Conservation (phyloP, 35 echinoderm and acorn worm genomes). For the Apostichopus parvimensis region DNA sequence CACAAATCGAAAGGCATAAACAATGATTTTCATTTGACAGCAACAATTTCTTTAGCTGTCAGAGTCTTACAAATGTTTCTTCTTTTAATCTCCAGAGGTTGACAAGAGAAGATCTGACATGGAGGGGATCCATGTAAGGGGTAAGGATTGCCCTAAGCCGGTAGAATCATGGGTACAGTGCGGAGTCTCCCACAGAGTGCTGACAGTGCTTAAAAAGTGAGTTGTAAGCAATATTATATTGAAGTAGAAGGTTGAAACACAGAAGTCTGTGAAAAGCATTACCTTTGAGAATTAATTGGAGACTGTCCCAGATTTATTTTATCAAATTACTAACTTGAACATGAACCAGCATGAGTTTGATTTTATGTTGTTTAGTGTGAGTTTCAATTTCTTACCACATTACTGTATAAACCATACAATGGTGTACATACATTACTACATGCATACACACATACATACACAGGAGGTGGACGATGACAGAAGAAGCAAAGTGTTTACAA, state of each 20-base stretch:
- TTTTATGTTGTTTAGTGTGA: not conserved
- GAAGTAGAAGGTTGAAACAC: too few relatives aligned
- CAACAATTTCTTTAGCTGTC: too few relatives aligned
- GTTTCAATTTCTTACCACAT: not conserved
- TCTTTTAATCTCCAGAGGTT: conserved; percentile 70
- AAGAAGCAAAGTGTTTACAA: too few relatives aligned
- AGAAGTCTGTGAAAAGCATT: too few relatives aligned
- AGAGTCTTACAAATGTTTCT: not conserved
- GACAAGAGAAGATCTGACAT: conserved; percentile 64
- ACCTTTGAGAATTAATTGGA: too few relatives aligned
- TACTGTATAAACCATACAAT: not conserved
- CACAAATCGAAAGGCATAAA: too few relatives aligned
- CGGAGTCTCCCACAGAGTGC: conserved; percentile 88
- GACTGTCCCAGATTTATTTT: too few relatives aligned
- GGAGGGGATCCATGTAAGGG: conserved; percentile 86
- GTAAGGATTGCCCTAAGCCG: conserved; percentile 92
- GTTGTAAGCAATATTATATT: not conserved
- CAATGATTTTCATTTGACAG: too few relatives aligned
- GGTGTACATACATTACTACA: not conserved
- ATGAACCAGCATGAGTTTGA: too few relatives aligned
- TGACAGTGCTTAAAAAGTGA: conserved; percentile 90
- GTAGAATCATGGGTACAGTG: conserved; percentile 96
- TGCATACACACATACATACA: too few relatives aligned
- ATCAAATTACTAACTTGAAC: too few relatives aligned
- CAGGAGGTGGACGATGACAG: too few relatives aligned